phyloP scores from a whole-genome alignment of 2,888 invertebrate species.

The Tenthredo notha region DNA sequence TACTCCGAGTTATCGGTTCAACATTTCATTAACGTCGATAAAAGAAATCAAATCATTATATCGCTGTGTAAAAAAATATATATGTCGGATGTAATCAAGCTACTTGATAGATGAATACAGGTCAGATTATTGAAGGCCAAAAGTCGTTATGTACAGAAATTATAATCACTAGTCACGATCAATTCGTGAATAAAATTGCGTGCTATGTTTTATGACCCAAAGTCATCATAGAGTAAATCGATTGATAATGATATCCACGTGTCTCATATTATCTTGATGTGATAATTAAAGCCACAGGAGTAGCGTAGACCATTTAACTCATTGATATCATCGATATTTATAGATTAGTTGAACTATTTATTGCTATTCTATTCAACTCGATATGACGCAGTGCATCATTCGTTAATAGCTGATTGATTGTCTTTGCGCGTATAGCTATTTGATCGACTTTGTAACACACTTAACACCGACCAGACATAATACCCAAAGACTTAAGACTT shows the following conservation, averaged over 20 bases:
- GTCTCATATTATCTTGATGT: background rate
- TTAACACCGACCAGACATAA: background rate
- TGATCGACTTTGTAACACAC: background rate
- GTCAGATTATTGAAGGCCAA: conserved; percentile 18
- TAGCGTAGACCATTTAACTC: background rate
- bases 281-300: background rate
- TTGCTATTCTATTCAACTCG: background rate
- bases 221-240: background rate
- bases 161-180: background rate
- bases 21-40: background rate
- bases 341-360: conserved; percentile 41
- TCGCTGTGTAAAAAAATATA: background rate
- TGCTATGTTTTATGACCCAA: background rate
- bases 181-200: background rate
- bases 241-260: background rate
- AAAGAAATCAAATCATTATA: background rate
- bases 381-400: conserved; percentile 19
- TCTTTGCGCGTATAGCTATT: background rate
- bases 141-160: background rate
- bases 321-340: conserved; percentile 36
- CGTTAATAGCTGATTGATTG: conserved; percentile 26
- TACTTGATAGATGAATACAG: background rate
- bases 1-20: background rate
- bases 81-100: background rate
- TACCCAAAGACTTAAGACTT: background rate